These are phyloP conservation scores for Amazona guildingii DNA, from an alignment of 2,113 vertebrate species.

Conservation along the genomic window DNA sequence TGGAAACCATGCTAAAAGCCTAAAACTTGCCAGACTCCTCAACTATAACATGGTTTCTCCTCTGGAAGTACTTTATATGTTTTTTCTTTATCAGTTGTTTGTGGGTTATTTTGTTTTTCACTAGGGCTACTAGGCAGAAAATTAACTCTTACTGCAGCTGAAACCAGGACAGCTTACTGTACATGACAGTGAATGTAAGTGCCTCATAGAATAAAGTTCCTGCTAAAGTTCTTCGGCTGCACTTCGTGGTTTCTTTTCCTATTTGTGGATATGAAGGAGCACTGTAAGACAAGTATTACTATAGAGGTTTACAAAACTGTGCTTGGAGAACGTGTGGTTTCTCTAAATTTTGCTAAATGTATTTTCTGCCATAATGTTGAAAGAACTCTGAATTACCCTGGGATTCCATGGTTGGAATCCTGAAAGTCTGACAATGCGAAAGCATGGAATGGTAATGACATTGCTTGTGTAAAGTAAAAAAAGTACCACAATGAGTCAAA, in stretches of 20 bases:
- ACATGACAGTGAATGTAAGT: not conserved
- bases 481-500: not conserved
- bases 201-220: constrained; percentile 3
- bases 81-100: not conserved
- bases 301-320: not conserved
- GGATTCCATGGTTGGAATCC: not conserved
- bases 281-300: not conserved
- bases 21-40: not conserved
- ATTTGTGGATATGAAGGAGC: not conserved
- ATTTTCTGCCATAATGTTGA: not conserved
- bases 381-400: not conserved
- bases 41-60: not conserved
- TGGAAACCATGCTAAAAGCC: not conserved
- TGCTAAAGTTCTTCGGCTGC: not conserved
- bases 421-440: not conserved
- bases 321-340: not conserved
- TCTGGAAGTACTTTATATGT: not conserved
- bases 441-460: not conserved
- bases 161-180: not conserved
- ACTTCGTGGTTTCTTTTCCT: not conserved
- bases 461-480: not conserved
- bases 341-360: not conserved
- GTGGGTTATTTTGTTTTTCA: not conserved
- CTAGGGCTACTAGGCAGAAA: not conserved
- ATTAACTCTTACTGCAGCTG: not conserved